Base-by-base conservation (phyloP, 2,888 invertebrate species). In the Peribatodes rhomboidaria region DNA sequence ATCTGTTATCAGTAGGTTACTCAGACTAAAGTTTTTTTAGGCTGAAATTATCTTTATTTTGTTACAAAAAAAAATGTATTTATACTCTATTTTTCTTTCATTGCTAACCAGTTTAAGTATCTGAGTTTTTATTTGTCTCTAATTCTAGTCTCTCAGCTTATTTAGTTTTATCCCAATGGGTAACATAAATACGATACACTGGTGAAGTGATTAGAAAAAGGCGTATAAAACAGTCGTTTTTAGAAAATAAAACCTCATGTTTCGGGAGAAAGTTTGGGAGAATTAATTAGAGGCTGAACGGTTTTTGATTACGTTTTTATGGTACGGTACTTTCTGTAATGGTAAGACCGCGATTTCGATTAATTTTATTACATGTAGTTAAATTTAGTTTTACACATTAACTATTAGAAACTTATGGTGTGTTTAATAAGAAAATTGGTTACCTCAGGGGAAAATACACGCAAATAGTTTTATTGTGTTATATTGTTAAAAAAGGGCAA, bases 231-330 rank as follows among this genome's bases (percentile, higher is more conserved):
- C 33, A 9, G 14, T 3, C 7, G n/a, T 13, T 13, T 22, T 35
- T 35, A 13, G 35, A 13, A 50, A 50, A 50, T 50, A 50, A 50
- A 50, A 35, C 50, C 18, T 20, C 0, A 37, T 8, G 50, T 50
- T 35, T 20, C 2, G 35, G 18, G n/a, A 35, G 3, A n/a, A 35
- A 50, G 35, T 35, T 50, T 20, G n/a, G 18, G 31, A 27, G 47
- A 31, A 47, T n/a, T 14, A 8, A 31, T 31, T 44, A 22, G 9
- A 2, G 31, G 33, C 27, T 47, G 47, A 47, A 27, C 49, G 33
- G 49, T 52, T 70, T 33, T 10, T 39, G 35, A 50, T 35, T 41
- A n/a, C 50, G 14, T 18, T 49, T 49, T 49, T 16, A 22, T 14
- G 14, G 47, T 13, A 58, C 27, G 14, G 49, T 49, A 46, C 46